phyloP scores from a whole-genome alignment of 2,113 vertebrate genomes.

The Oncorhynchus nerka region DNA sequence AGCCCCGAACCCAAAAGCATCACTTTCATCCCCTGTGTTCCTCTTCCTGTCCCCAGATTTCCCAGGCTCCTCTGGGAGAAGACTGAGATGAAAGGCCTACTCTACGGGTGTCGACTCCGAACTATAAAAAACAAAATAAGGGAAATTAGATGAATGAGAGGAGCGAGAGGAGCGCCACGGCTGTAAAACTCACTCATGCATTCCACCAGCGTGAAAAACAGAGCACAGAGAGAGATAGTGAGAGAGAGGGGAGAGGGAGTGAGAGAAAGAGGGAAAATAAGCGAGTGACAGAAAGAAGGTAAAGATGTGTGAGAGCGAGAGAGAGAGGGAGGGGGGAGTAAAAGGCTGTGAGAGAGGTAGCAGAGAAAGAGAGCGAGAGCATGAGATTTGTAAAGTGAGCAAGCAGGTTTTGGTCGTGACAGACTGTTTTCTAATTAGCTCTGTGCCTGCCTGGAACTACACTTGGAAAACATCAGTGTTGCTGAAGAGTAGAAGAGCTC shows the following conservation, averaged over 20 bases:
- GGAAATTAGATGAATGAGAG: not conserved
- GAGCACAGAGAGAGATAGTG: not conserved
- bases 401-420: not conserved
- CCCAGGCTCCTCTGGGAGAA: conserved; percentile 18
- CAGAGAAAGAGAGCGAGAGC: not conserved
- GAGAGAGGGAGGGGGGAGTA: not conserved
- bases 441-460: not conserved
- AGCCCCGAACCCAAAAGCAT: not conserved
- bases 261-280: conserved; percentile 4
- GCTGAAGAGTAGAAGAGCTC: not conserved
- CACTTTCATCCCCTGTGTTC: not conserved
- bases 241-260: not conserved
- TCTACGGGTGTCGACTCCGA: conserved; percentile 2
- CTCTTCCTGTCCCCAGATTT: conserved; percentile 9
- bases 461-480: not conserved
- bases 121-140: not conserved
- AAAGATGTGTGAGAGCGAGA: conserved; percentile 6
- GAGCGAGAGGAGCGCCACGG: not conserved
- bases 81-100: conserved; percentile 10
- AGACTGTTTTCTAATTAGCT: conserved; percentile 10
- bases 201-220: not conserved
- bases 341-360: not conserved
- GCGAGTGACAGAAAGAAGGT: conserved; percentile 10
- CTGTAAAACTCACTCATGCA: not conserved
- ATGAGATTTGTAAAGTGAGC: not conserved